Percentiles rank a stretch among this genome's conserved stretches.
Conservation (phyloP, 2,797 vertebrate species). For the Lepidocolaptes lacrymiger region DNA sequence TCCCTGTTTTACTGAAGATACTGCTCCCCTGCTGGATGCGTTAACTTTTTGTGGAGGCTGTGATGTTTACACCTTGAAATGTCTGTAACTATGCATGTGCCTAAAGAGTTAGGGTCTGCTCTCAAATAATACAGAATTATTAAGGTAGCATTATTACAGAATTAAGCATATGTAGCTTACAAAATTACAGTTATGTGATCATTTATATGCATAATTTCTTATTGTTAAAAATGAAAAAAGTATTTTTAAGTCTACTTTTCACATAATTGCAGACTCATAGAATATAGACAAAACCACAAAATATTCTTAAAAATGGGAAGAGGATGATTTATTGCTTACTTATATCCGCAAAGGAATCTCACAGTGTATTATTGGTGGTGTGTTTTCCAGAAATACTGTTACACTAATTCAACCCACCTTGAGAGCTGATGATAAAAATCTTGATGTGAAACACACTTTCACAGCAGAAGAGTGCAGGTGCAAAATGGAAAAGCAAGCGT, state of each 20-base stretch:
- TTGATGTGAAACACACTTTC: not conserved
- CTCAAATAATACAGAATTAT: not conserved
- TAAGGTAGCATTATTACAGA: not conserved
- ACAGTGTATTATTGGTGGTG: not conserved
- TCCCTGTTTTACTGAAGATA: not conserved
- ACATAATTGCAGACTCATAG: not conserved
- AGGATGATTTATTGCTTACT: not conserved
- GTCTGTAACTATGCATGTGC: not conserved
- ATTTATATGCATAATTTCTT: not conserved
- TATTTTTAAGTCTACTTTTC: not conserved
- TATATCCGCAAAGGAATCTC: not conserved
- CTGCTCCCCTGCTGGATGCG: not conserved
- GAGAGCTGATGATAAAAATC: slow-evolving; percentile 4
- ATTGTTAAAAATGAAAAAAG: not conserved
- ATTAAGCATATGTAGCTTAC: not conserved
- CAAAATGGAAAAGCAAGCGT: slow-evolving; percentile 33
- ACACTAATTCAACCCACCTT: not conserved
- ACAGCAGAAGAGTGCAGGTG: slow-evolving; percentile 45
- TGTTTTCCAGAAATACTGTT: slow-evolving; percentile 5
- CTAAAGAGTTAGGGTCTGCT: not conserved
- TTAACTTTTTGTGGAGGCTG: not conserved
- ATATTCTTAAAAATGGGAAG: not conserved
- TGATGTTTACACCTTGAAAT: not conserved
- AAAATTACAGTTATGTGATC: not conserved
- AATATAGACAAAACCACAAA: not conserved